phyloP scores from a whole-genome alignment of 2,888 invertebrate species.

The Patella caerulea region DNA sequence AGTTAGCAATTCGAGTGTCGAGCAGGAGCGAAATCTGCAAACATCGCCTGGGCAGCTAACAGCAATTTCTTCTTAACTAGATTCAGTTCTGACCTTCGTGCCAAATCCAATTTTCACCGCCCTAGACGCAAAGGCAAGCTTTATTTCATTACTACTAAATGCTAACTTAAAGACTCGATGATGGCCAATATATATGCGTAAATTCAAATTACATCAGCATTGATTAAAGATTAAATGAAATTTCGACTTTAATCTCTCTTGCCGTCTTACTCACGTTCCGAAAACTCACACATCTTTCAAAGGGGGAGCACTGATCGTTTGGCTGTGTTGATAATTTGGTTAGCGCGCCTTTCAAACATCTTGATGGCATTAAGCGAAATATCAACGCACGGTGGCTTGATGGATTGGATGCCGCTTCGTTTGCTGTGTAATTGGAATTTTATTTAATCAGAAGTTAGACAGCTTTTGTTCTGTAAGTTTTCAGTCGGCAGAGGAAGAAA shows the following conservation, averaged over 20 bases:
- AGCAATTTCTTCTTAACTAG: slow-evolving; percentile 14
- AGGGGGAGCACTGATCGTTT: slow-evolving; percentile 22
- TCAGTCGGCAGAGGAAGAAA: slow-evolving; percentile 31
- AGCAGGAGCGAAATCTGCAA: slow-evolving; percentile 6
- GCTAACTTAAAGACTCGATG: slow-evolving; percentile 24
- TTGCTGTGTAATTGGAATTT: slow-evolving; percentile 59
- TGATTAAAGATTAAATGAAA: slow-evolving; percentile 22
- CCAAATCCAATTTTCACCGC: slow-evolving; percentile 16
- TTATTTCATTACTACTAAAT: slow-evolving; percentile 24
- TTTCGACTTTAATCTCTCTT: slow-evolving; percentile 10
- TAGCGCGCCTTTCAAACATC: slow-evolving; percentile 37
- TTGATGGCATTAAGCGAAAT: slow-evolving; percentile 40
- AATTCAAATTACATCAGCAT: slow-evolving; percentile 27
- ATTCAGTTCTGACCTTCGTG: slow-evolving; percentile 15
- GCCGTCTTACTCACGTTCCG: slow-evolving; percentile 6
- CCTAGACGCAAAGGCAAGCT: slow-evolving; percentile 16
- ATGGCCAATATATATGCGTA: slow-evolving; percentile 24
- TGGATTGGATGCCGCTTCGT: slow-evolving; percentile 60
- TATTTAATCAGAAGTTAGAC: slow-evolving; percentile 59
- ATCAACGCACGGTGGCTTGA: slow-evolving; percentile 46
- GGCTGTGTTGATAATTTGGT: slow-evolving; percentile 21
- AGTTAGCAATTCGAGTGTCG: slow-evolving; percentile 8
- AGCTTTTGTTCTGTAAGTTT: slow-evolving; percentile 43
- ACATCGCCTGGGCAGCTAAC: slow-evolving; percentile 7
- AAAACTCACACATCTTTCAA: neutral